Evolutionary conservation across 2,888 invertebrate species (phyloP).

Genomic region (Congeria kusceri): DNA sequence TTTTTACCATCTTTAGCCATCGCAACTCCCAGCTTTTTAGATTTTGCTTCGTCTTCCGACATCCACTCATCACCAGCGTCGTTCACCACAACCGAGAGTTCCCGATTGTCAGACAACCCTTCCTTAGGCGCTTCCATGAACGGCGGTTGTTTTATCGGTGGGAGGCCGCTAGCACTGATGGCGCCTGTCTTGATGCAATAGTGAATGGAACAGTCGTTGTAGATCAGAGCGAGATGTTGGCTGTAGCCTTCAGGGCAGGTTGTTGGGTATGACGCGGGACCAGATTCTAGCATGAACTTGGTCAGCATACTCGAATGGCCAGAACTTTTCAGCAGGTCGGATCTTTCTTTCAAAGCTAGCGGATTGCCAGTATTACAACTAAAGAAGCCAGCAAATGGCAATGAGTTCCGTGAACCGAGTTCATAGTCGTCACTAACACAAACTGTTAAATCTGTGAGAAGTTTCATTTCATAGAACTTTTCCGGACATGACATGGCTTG

Average conservation of each 20-base stretch:
- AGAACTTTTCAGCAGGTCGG: slow-evolving; percentile 21
- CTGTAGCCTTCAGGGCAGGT: slow-evolving; percentile 77
- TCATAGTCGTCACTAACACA: slow-evolving; percentile 80
- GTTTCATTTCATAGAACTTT: slow-evolving; percentile 64
- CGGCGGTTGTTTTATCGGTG: slow-evolving; percentile 74
- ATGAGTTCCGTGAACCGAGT: slow-evolving; percentile 61
- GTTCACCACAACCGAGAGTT: slow-evolving; percentile 45
- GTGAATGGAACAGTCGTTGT: slow-evolving; percentile 74
- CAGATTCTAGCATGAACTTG: slow-evolving; percentile 50
- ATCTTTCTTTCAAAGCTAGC: slow-evolving; percentile 40
- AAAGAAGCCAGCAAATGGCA: slow-evolving; percentile 79
- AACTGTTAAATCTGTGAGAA: slow-evolving; percentile 67
- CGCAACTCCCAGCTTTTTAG: slow-evolving; percentile 7
- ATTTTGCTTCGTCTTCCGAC: slow-evolving; percentile 45
- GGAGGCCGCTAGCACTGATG: slow-evolving; percentile 68
- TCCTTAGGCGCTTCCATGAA: slow-evolving; percentile 65
- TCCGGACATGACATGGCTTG: slow-evolving; percentile 68
- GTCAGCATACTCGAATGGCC: slow-evolving; percentile 26
- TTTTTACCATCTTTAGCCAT: background rate
- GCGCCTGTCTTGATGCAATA: slow-evolving; percentile 76
- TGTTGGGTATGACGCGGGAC: slow-evolving; percentile 65
- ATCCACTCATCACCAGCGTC: slow-evolving; percentile 65
- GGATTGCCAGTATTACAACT: slow-evolving; percentile 77
- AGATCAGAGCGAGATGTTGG: slow-evolving; percentile 73
- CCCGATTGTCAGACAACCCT: too few species aligned